Base-by-base conservation (phyloP, 2,888 invertebrate species). In the Netelia fuscicornis region DNA sequence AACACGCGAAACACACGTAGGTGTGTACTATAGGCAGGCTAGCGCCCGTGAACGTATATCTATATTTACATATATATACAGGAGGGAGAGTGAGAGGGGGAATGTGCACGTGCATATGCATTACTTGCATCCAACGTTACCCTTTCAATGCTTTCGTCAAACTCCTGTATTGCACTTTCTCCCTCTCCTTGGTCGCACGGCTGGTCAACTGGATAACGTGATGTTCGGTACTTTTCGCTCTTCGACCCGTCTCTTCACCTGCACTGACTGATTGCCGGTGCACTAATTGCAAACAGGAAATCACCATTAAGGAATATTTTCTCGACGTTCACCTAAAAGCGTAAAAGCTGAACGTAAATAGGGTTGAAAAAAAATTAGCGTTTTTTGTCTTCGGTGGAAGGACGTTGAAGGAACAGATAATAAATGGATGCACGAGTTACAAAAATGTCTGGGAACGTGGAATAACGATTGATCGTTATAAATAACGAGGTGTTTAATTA, bases 1-100 rank as follows among this genome's bases (percentile, higher is more conserved):
- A 88, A 85, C 87, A 82, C 81, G 79, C 85, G 87, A 86, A 86
- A 87, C 85, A 83, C 71, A 84, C 79, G 79, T 30, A 30, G 17
- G 17, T 17, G 17, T 30, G 30, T 86, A 79, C 64, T 17, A 30
- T 30, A 5, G 44, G 52, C 62, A 52, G 62, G 67, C 60, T 17
- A 17, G 17, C 0, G 17, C 17, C 17, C 54, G 17, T 13, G 37
- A 20, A 30, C 30, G 30, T 30, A 58, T 60, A 67, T 37, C 67
- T 60, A 23, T 77, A 42, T 20, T 25, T 52, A 68, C 68, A 48
- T 48, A 48, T 48, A 13, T 48, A 48, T 5, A 48, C 11, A 48
- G 11, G 1, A 10, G 48, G 48, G 48, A 11, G 11, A 17, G 17
- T 6, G 48, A 37, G 62, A 37, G 60, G 44, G 85, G 67, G 75